Evolutionary conservation across 2,113 vertebrate species (phyloP).

Genomic region (Pycnonotus jocosus): DNA sequence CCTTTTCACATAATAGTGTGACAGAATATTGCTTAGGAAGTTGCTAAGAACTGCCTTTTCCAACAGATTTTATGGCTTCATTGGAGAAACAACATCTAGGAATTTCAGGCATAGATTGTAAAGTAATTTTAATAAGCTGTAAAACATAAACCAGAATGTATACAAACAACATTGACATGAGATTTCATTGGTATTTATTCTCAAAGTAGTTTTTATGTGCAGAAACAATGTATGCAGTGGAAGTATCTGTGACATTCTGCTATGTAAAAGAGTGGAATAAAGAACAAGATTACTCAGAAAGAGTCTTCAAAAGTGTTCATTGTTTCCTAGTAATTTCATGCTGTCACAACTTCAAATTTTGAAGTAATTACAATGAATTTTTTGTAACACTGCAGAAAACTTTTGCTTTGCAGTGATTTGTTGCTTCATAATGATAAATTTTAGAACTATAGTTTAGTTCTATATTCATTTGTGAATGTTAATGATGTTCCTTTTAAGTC

Average conservation of each 20-base stretch:
- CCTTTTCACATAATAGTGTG: background rate
- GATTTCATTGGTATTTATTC: background rate
- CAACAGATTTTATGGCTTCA: background rate
- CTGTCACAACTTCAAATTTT: background rate
- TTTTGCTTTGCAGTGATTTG: background rate
- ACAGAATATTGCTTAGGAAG: background rate
- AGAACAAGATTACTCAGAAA: background rate
- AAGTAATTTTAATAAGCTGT: background rate
- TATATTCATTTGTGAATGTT: background rate
- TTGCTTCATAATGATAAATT: background rate
- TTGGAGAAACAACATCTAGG: background rate
- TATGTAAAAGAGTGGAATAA: background rate
- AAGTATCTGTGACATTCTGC: background rate
- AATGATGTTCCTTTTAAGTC: background rate
- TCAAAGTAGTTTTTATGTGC: background rate
- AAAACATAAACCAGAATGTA: background rate
- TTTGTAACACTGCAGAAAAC: background rate
- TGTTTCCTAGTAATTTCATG: background rate
- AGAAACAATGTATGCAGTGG: background rate
- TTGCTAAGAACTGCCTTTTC: background rate
- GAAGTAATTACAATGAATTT: background rate
- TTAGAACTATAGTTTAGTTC: too few species aligned
- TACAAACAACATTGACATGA: background rate
- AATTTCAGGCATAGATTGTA: background rate
- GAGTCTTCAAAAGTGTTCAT: background rate